Base-by-base conservation (phyloP, 2,113 vertebrate genomes). In the Eublepharis macularius region DNA sequence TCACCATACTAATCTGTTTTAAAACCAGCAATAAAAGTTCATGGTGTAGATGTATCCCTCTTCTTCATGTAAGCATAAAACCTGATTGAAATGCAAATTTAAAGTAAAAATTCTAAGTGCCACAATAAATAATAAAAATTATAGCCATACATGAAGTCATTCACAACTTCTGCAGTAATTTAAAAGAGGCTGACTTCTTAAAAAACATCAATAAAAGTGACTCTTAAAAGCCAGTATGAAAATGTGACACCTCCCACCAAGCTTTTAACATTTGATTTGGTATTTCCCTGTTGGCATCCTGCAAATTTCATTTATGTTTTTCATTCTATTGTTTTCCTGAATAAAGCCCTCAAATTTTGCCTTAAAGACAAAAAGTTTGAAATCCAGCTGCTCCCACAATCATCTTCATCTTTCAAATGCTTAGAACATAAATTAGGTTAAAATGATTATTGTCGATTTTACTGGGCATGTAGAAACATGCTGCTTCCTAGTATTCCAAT, bases 391-490 rank as follows among this genome's bases (percentile, higher is more conserved):
- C 29, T 93, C 34, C 87, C 76, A 66, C 12, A 88, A 77, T 89
- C 83, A 84, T 91, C 63, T 92, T 92, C 43, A 84, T 86, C 68
- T 94, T 92, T 92, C 74, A 87, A 93, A 84, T 68, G 86, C 66
- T 91, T 92, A 91, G 86, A 93, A 87, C 16, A 90, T 87, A 94
- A 91, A 90, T 84, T 72, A 91, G 86, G 43, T 54, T 81, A 86
- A 93, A 94, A 89, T 89, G 0, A 91, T 94, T 90, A 91, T 41
- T n/a, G 76, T 84, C 54, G 86, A 83, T 94, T 94, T 92, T 85
- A 70, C 78, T 80, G 63, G 84, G 49, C 63, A 36, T 92, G 36
- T 80, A 94, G 11, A 79, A 89, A 32, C 88, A 79, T 88, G 92
- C 87, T 94, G 86, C 85, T 94, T 89, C 79, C 82, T 92, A 60